Base-by-base conservation (phyloP, 2,113 vertebrate species). In the Astur gentilis region DNA sequence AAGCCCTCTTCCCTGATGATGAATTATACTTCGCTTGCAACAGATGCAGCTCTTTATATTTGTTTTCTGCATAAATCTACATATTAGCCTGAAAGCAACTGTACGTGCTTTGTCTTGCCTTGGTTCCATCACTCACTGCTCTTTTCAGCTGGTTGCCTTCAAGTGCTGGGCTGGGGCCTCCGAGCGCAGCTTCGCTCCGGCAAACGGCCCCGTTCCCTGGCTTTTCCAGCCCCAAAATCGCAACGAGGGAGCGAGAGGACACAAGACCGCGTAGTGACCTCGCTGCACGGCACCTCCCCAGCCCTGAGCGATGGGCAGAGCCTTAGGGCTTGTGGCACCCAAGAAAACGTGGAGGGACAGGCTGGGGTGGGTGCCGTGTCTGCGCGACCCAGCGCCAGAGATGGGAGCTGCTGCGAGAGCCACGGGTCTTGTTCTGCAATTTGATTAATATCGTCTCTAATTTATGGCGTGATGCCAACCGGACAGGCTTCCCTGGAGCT, bases 21-120 rank as follows among this genome's bases (percentile, higher is more conserved):
- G 95, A 95, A 95, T 85, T 95, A 54, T 88, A n/a, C 90, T 95
- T 75, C 2, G 25, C 80, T 93, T 52, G 83, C 89, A 86, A 78
- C 96, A 97, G 96, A 97, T 97, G 96, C 88, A 88, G 94, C 94
- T 91, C 87, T 94, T 87, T 80, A 67, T 96, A 49, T 93, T 93
- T 93, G 77, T 94, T 94, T 96, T 81, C 79, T 97, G 95, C 95
- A 97, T 96, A 97, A 95, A 97, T 97, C 96, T 97, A 54, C 91
- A 97, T 96, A 95, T 93, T 72, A 77, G 85, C 78, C 89, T 92
- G 93, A 61, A 85, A 94, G 91, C 90, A 47, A 85, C 91, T 57
- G 54, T 75, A 80, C 3, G 32, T 54, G 38, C 90, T 95, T 95
- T 95, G 95, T 89, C 78, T 90, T 76, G 47, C 92, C 49, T 83